A percentile compares a stretch with the other conserved stretches of the same genome.
These are phyloP conservation scores for Andinoacara biseriatus DNA, from an alignment of 2,113 vertebrate species.

Conservation along the genomic window DNA sequence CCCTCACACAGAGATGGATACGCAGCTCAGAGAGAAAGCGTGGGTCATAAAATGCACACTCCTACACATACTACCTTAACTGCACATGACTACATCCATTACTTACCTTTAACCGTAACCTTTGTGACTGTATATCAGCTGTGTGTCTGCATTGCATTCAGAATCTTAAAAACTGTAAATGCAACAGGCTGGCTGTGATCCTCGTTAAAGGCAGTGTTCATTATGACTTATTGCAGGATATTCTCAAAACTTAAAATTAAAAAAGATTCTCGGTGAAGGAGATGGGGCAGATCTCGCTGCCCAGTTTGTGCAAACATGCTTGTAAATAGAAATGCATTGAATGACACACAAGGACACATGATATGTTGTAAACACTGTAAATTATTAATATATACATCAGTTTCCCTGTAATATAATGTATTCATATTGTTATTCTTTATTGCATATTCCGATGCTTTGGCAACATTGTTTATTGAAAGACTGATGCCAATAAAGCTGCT, in stretches of 20 bases:
- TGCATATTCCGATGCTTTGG: background rate
- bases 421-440: background rate
- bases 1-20: slow-evolving; percentile 8
- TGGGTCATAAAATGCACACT: slow-evolving; percentile 18
- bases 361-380: background rate
- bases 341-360: background rate
- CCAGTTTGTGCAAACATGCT: background rate
- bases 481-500: background rate
- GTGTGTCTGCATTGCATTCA: background rate
- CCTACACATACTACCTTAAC: background rate
- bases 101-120: background rate
- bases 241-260: background rate
- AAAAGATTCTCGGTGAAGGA: background rate
- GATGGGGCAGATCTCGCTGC: background rate
- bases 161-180: background rate
- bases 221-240: background rate
- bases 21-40: background rate
- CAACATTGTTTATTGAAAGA: background rate
- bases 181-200: background rate
- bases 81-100: background rate
- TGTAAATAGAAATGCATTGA: background rate
- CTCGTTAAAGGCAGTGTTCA: background rate
- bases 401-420: background rate
- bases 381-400: background rate
- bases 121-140: background rate